Evolutionary conservation across 2,113 vertebrate species (phyloP).

Genomic region (Tachuris rubrigastra): DNA sequence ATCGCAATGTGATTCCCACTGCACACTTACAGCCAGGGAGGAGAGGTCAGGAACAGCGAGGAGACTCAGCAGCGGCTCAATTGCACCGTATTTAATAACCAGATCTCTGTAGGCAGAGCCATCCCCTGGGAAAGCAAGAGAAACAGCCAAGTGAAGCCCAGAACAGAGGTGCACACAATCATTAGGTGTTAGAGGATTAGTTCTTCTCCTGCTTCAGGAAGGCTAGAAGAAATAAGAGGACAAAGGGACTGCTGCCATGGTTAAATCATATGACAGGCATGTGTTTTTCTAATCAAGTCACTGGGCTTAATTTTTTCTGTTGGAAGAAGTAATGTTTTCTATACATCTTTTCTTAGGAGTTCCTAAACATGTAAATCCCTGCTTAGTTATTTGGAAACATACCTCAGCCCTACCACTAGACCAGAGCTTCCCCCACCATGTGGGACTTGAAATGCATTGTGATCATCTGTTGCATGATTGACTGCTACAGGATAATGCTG

Average conservation of each 20-base stretch:
- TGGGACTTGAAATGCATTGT: not conserved
- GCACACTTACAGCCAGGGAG: constrained; percentile 82
- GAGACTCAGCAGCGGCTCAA: constrained; percentile 81
- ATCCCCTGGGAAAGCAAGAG: constrained; percentile 78
- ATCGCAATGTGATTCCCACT: not conserved
- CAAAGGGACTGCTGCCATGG: not conserved
- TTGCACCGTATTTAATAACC: constrained; percentile 88
- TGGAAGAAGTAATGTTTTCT: not conserved
- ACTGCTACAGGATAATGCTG: not conserved
- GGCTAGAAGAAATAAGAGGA: not conserved
- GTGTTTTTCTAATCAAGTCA: not conserved
- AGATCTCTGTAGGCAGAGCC: constrained; percentile 86
- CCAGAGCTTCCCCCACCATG: not conserved
- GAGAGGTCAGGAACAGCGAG: constrained; percentile 83
- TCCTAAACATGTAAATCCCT: not conserved
- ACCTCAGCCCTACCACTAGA: not conserved
- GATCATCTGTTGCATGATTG: not conserved
- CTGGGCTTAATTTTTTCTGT: not conserved
- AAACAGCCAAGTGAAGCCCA: not conserved
- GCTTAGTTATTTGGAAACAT: not conserved
- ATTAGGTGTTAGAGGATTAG: not conserved
- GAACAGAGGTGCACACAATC: not conserved
- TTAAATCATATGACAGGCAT: not conserved
- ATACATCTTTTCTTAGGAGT: not conserved
- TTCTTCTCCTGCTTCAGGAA: not conserved